Evolutionary conservation across 2,888 invertebrate genomes (phyloP).

Genomic region (Leptinotarsa juncta): DNA sequence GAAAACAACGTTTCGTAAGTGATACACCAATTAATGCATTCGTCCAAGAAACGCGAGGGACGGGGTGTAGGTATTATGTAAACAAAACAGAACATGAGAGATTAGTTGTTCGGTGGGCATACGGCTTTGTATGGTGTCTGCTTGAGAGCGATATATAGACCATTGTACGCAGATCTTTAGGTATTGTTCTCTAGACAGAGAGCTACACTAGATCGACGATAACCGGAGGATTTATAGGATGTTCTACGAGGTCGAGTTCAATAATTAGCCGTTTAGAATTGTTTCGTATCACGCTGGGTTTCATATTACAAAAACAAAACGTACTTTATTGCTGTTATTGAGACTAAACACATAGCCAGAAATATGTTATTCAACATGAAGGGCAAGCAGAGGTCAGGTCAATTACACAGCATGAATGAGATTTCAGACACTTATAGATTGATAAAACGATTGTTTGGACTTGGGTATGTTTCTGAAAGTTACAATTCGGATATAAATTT

Average conservation of each 20-base stretch:
- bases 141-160: constrained; percentile 55
- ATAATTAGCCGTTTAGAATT: constrained; percentile 32
- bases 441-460: too few relatives aligned
- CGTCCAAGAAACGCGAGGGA: not conserved
- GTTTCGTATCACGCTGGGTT: not conserved
- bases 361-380: not conserved
- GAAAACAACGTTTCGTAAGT: constrained; percentile 12
- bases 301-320: constrained; percentile 1
- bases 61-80: constrained; percentile 10
- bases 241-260: constrained; percentile 36
- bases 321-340: not conserved
- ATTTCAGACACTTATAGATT: not conserved
- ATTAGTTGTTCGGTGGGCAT: constrained; percentile 35
- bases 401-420: not conserved
- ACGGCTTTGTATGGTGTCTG: constrained; percentile 42
- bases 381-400: not conserved
- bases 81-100: constrained; percentile 27
- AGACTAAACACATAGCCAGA: not conserved
- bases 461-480: too few relatives aligned
- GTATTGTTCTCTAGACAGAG: constrained; percentile 56
- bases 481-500: too few relatives aligned
- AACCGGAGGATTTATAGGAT: constrained; percentile 56
- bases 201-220: constrained; percentile 54
- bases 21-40: constrained; percentile 26
- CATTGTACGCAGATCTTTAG: constrained; percentile 59